These are phyloP conservation scores for Netelia virgata DNA, from an alignment of 2,888 invertebrate species.

Conservation along the genomic window DNA sequence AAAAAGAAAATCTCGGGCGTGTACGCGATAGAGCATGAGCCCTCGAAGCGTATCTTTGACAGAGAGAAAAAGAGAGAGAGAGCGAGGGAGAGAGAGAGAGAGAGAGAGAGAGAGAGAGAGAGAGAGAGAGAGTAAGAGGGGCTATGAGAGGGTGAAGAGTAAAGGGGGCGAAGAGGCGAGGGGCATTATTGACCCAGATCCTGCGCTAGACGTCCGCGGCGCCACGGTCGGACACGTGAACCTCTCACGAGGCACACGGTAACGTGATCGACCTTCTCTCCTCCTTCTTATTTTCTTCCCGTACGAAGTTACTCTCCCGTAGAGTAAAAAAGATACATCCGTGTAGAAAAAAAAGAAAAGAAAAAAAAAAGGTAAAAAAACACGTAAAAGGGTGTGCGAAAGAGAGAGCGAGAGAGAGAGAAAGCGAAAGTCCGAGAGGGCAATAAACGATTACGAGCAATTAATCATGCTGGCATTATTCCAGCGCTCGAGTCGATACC, in stretches of 20 bases:
- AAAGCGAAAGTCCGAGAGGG: neutral
- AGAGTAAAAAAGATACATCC: neutral
- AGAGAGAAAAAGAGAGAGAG: conserved; percentile 67
- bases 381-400: neutral
- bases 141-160: conserved; percentile 59
- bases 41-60: conserved; percentile 65
- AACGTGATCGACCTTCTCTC: conserved; percentile 74
- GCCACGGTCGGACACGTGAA: conserved; percentile 71
- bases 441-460: conserved; percentile 19
- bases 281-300: conserved; percentile 7
- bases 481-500: neutral
- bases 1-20: conserved; percentile 58
- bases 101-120: conserved; percentile 64
- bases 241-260: conserved; percentile 40
- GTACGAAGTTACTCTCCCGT: neutral
- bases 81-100: too few relatives aligned
- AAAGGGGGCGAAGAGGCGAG: conserved; percentile 28
- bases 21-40: conserved; percentile 65
- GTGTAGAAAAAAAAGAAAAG: neutral
- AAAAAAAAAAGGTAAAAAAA: too few relatives aligned
- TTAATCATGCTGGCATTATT: conserved; percentile 21
- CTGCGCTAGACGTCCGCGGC: conserved; percentile 59
- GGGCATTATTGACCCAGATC: conserved; percentile 77
- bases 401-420: neutral
- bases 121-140: conserved; percentile 36